Percentiles rank a stretch among this genome's conserved stretches.
phyloP scores from a whole-genome alignment of 1,140 invertebrate species.

The Drosophila nikananu region DNA sequence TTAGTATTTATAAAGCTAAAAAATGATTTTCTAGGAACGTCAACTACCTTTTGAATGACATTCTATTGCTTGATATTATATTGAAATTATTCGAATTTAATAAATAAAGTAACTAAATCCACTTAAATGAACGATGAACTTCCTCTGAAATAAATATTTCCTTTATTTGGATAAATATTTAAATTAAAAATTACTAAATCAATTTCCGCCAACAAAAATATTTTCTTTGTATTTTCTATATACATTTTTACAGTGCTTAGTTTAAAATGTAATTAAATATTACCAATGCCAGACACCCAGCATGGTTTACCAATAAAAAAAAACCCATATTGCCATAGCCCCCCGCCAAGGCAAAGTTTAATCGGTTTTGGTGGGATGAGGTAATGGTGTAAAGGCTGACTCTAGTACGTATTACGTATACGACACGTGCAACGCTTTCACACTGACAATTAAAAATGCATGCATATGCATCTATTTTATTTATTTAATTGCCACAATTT shows the following conservation, averaged over 20 bases:
- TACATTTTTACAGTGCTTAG: background rate
- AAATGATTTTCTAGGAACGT: no score
- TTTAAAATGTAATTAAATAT: background rate
- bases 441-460: constrained; percentile 60
- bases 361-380: background rate
- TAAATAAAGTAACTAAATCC: background rate
- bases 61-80: background rate
- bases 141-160: background rate
- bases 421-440: constrained; percentile 72
- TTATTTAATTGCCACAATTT: constrained; percentile 78
- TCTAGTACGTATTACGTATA: constrained; percentile 67
- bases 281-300: background rate
- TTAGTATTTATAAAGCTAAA: background rate
- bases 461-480: constrained; percentile 73
- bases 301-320: background rate
- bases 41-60: background rate
- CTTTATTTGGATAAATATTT: no score
- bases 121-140: background rate
- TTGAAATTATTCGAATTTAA: background rate
- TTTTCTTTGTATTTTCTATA: background rate
- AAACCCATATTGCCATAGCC: background rate
- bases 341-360: constrained; percentile 23
- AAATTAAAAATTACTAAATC: no score
- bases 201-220: background rate
- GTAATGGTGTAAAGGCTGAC: constrained; percentile 30